Evolutionary conservation across 2,888 invertebrate genomes (phyloP), one percentile per base, ranked within the genome.

Genomic region (Polia nebulosa): DNA sequence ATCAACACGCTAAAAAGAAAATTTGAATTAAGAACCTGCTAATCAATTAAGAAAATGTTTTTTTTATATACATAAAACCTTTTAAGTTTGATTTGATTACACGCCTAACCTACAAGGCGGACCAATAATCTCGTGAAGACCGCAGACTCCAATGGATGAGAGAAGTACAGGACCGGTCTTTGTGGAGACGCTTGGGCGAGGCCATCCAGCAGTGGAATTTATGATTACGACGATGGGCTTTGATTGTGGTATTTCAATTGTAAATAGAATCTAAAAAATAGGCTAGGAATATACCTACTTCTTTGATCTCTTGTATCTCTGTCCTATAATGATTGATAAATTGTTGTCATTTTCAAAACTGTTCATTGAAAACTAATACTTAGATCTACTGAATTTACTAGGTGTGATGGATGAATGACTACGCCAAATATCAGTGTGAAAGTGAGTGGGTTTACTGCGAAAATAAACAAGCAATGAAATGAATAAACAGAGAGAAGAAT

Each of bases 381-480:
- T n/a, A n/a, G n/a, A n/a, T n/a, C n/a, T n/a, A n/a, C n/a, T n/a
- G n/a, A n/a, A n/a, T n/a, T n/a, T n/a, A n/a, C n/a, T n/a, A n/a
- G n/a, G n/a, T n/a, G n/a, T n/a, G n/a, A n/a, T n/a, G n/a, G n/a
- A n/a, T n/a, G n/a, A 41, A 41, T 41, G 2, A 5, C 2, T 11
- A 32, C 1, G 7, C n/a, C 6, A n/a, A 3, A 8, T 3, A 53
- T 27, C 3, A 17, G 13, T 22, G 13, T 32, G 3, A 22, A 13
- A 41, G 1, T 27, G 20, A 17, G 17, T 41, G n/a, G n/a, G 25
- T 41, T 2, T 32, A 4, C 13, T 11, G 11, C n/a, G 9, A 41
- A 41, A 61, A 32, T 9, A 44, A 20, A 63, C 41, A 60, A 34
- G n/a, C 15, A n/a, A 20, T 17, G 25, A 69, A 34, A 29, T 44